Base-by-base conservation (phyloP, 1,140 invertebrate species). In the Eriosoma lanigerum region DNA sequence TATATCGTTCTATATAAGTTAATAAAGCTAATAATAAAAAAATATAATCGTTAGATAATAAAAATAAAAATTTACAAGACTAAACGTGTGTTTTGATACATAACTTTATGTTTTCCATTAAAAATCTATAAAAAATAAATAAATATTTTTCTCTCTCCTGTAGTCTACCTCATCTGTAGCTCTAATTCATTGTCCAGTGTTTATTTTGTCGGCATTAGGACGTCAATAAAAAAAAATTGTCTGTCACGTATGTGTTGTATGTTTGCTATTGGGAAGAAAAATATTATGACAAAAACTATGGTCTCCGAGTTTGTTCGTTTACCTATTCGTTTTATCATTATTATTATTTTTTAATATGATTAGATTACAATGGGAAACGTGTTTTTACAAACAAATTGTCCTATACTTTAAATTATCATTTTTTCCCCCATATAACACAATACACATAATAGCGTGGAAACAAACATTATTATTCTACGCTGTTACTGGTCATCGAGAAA, bases 211-310 rank as follows among this genome's bases (percentile, higher is more conserved):
- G 15, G 21, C 8, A 19, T 68, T 17, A 48, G 21, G 21, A 19
- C 0, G n/a, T 17, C n/a, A 46, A 38, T 21, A 48, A 8, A 15
- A 68, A 15, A 38, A 44, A 62, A 29, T 12, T 62, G n/a, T 48
- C 8, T 24, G 66, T 68, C 66, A 68, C 66, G 66, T 68, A 68
- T 68, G 38, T 26, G 15, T 68, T 58, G 54, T 58, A 24, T 58
- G 21, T 48, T 68, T 48, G 66, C 48, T 48, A 68, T 48, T 26
- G 38, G 66, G 21, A 8, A 19, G 44, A 6, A 68, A 46, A 26
- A 68, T 26, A 21, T 48, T 48, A 68, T 48, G 66, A 48, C 66
- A 68, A 68, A 68, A 24, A 68, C 17, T 46, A 48, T 38, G n/a
- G n/a, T 68, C 38, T 17, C 12, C 13, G 38, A 12, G 44, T 68